A percentile compares a stretch with the other conserved stretches of the same genome.
phyloP scores from a whole-genome alignment of 2,888 invertebrate genomes.

The Trachelus tabidus region DNA sequence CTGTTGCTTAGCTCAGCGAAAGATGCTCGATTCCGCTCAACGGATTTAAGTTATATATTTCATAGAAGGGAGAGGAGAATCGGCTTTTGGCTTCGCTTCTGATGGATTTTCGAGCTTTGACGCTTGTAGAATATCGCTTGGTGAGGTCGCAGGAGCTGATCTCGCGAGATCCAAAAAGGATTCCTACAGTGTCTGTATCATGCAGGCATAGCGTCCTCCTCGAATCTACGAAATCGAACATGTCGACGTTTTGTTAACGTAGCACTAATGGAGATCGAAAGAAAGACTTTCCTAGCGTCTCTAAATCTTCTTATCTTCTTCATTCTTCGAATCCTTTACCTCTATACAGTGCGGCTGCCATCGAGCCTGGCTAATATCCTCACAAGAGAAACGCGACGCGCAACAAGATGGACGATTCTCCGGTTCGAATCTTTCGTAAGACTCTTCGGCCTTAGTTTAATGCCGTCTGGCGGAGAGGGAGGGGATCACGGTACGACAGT shows the following conservation, averaged over 20 bases:
- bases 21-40: neutral
- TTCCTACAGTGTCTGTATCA: no score
- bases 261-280: neutral
- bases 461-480: neutral
- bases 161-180: neutral
- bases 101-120: neutral
- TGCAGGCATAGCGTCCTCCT: neutral
- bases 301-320: neutral
- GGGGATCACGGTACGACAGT: neutral
- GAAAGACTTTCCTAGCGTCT: neutral
- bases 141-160: neutral
- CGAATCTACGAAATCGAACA: neutral
- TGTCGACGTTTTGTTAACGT: neutral
- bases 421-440: neutral
- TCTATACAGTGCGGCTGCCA: neutral
- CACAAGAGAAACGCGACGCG: neutral
- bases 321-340: neutral
- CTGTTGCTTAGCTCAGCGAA: constrained; percentile 3
- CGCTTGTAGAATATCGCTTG: neutral
- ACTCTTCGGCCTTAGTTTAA: neutral
- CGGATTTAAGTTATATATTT: neutral
- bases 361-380: neutral
- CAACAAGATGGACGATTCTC: neutral
- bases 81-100: neutral
- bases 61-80: neutral